Conservation (phyloP, 1,140 invertebrate species). For the Brachionus plicatilis region DNA sequence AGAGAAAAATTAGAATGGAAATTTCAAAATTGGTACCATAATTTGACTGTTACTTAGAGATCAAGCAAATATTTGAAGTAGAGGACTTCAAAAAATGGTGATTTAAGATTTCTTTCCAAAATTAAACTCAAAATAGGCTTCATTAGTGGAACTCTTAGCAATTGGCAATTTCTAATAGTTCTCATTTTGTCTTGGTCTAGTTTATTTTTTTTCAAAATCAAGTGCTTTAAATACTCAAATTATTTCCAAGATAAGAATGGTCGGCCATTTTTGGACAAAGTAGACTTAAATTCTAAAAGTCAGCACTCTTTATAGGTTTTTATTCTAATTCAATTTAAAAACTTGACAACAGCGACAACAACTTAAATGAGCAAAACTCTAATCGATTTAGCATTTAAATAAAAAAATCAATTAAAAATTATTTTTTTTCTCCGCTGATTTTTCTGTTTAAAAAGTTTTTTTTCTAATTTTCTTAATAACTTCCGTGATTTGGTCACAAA, state of each 20-base stretch:
- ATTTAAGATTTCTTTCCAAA: background rate
- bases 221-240: background rate
- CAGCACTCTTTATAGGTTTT: background rate
- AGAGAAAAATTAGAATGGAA: background rate
- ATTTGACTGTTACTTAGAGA: background rate
- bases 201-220: background rate
- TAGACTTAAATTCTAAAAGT: background rate
- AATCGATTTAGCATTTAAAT: background rate
- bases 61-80: slow-evolving; percentile 1
- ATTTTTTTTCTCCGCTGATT: background rate
- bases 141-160: background rate
- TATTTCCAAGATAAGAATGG: background rate
- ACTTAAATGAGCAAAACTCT: background rate
- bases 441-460: background rate
- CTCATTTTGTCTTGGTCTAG: background rate
- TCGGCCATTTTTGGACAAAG: background rate
- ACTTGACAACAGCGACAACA: background rate
- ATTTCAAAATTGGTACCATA: background rate
- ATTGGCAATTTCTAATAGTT: background rate
- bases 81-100: background rate
- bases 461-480: slow-evolving; percentile 27
- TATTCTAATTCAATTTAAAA: background rate
- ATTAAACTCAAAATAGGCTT: background rate
- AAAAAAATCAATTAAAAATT: slow-evolving; percentile 18
- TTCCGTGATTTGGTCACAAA: slow-evolving; percentile 13